phyloP scores from a whole-genome alignment of 2,113 vertebrate species.

The Fregata magnificens region DNA sequence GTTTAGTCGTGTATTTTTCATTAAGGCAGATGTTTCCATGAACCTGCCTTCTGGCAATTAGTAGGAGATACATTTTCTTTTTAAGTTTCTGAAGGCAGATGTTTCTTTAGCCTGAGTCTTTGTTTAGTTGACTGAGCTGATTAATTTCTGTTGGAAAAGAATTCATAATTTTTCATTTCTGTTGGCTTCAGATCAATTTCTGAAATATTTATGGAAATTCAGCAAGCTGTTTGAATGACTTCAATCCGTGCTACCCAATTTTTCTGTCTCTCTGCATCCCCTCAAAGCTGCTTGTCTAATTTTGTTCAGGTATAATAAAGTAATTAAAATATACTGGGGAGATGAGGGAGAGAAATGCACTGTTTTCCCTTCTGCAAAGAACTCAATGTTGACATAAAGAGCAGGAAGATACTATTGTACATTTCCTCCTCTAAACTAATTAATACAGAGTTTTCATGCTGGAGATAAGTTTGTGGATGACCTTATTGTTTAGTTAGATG shows the following conservation, averaged over 20 bases:
- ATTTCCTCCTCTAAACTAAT: neutral
- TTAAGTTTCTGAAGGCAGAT: neutral
- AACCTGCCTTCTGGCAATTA: neutral
- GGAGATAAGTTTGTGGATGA: neutral
- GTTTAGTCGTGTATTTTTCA: neutral
- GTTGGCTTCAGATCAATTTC: neutral
- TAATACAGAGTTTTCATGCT: neutral
- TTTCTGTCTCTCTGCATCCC: neutral
- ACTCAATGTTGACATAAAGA: neutral
- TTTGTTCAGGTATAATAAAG: neutral
- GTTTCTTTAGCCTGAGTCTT: neutral
- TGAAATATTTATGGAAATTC: neutral
- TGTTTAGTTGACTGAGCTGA: neutral
- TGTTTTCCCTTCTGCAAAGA: neutral
- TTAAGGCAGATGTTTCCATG: neutral
- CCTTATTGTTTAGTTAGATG: neutral
- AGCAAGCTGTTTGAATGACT: neutral
- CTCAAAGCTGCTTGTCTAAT: neutral
- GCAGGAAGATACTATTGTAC: neutral
- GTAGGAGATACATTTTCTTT: neutral
- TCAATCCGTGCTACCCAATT: neutral
- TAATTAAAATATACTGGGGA: neutral
- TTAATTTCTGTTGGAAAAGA: slow-evolving; percentile 10
- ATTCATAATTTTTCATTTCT: neutral
- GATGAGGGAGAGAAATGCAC: neutral